A percentile compares a stretch with the other conserved stretches of the same genome.
Conservation (phyloP, 2,888 invertebrate species). For the Patella caerulea region DNA sequence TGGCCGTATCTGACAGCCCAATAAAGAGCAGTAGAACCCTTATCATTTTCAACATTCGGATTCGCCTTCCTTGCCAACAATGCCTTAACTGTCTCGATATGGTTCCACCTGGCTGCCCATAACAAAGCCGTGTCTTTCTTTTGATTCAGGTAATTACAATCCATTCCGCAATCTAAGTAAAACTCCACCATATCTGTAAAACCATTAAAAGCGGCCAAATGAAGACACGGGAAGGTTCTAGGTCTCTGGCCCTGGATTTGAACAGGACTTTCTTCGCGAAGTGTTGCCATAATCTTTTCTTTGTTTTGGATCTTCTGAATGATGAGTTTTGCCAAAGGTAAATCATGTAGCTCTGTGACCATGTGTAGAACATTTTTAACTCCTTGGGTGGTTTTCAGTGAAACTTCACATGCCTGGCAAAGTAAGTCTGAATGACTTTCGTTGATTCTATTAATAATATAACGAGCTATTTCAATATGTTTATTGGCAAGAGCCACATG, state of each 20-base stretch:
- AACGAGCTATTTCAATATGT: constrained; percentile 35
- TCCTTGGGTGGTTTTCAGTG: constrained; percentile 43
- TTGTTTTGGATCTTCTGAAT: constrained; percentile 24
- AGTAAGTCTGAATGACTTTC: constrained; percentile 38
- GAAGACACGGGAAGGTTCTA: constrained; percentile 57
- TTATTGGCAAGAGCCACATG: constrained; percentile 50
- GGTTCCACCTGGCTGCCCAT: constrained; percentile 67
- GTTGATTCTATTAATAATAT: constrained; percentile 33
- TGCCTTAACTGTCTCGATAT: constrained; percentile 45
- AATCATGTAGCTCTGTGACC: constrained; percentile 54
- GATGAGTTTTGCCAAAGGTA: constrained; percentile 43
- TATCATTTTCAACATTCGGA: constrained; percentile 62
- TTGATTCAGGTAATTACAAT: constrained; percentile 54
- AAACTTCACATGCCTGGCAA: constrained; percentile 43
- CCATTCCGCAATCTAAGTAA: constrained; percentile 47
- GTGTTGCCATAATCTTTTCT: constrained; percentile 31
- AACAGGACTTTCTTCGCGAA: constrained; percentile 52
- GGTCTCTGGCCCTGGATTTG: constrained; percentile 66
- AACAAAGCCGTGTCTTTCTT: constrained; percentile 68
- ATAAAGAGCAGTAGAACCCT: constrained; percentile 68
- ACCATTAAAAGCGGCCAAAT: constrained; percentile 58
- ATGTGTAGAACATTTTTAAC: constrained; percentile 62
- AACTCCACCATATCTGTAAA: constrained; percentile 48
- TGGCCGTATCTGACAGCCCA: constrained; percentile 69
- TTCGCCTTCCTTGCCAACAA: constrained; percentile 52